Conservation (phyloP, 2,797 vertebrate genomes). For the Enteromius viviparus region DNA sequence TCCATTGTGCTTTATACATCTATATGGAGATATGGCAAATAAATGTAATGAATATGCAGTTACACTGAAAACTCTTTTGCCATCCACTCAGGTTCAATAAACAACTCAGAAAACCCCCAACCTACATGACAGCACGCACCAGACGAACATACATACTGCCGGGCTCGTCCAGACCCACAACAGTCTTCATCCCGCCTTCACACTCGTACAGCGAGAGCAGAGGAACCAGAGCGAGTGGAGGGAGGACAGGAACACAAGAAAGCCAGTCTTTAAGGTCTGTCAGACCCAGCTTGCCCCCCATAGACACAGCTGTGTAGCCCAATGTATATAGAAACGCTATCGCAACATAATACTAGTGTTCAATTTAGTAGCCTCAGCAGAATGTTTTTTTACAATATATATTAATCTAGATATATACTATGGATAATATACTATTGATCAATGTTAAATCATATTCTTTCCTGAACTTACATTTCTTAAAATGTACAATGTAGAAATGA, state of each 20-base stretch:
- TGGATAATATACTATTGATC: not conserved
- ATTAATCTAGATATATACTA: not conserved
- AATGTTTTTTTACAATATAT: not conserved
- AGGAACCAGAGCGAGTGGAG: slow-evolving; percentile 55
- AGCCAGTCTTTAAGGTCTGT: not conserved
- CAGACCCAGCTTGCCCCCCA: not conserved
- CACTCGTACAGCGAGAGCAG: slow-evolving; percentile 52
- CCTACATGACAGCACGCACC: slow-evolving; percentile 36
- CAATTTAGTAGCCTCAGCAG: not conserved
- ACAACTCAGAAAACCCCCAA: slow-evolving; percentile 42
- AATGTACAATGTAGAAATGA: not conserved
- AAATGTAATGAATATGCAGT: not conserved
- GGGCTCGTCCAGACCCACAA: slow-evolving; percentile 20
- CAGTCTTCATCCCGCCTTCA: slow-evolving; percentile 27
- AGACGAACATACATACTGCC: slow-evolving; percentile 48
- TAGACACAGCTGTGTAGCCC: slow-evolving; percentile 31
- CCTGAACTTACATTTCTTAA: not conserved
- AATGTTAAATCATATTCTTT: not conserved
- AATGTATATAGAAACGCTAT: not conserved
- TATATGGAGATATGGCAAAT: not conserved
- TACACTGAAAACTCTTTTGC: not conserved
- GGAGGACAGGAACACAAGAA: slow-evolving; percentile 15
- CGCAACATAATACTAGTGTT: not conserved
- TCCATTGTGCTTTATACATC: not conserved
- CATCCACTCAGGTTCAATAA: slow-evolving; percentile 37